A percentile compares a stretch with the other conserved stretches of the same genome.
phyloP scores from a whole-genome alignment of 2,888 invertebrate species.

The Ophion costatus region DNA sequence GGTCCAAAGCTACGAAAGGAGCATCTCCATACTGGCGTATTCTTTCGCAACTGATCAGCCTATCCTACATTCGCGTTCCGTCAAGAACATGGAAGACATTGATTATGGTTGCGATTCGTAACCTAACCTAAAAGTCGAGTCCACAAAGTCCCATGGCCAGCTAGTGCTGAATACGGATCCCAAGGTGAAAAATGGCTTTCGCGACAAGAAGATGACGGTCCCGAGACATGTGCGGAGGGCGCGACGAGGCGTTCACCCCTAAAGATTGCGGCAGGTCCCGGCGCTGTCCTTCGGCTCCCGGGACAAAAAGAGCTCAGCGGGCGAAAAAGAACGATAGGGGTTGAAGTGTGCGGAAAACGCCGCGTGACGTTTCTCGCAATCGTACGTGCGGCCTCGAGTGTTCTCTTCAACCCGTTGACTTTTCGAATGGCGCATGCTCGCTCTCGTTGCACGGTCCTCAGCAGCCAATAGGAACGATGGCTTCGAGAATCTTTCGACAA shows the following conservation, averaged over 20 bases:
- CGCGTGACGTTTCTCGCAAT: constrained; percentile 54
- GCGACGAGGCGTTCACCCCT: too few species aligned
- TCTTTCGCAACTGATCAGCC: too few species aligned
- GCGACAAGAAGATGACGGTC: constrained; percentile 37
- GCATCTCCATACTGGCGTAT: too few species aligned
- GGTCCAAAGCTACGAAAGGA: constrained; percentile 72
- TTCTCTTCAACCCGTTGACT: constrained; percentile 27
- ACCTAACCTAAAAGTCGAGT: too few species aligned
- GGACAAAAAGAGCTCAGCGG: too few species aligned
- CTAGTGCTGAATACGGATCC: constrained; percentile 71
- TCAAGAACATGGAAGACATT: too few species aligned
- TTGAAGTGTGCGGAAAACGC: constrained; percentile 32
- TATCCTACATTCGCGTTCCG: too few species aligned
- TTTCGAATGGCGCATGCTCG: constrained; percentile 10
- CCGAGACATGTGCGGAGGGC: too few species aligned
- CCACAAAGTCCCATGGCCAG: too few species aligned
- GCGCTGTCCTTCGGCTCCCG: too few species aligned
- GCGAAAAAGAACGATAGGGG: neutral
- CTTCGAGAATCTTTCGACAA: constrained; percentile 72
- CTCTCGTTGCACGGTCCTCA: constrained; percentile 31
- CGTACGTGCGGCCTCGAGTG: constrained; percentile 46
- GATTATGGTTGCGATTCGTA: too few species aligned
- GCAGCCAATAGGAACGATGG: constrained; percentile 1
- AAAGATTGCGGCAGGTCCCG: too few species aligned
- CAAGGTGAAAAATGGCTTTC: constrained; percentile 71